Percentiles rank a stretch among this genome's conserved stretches.
Evolutionary conservation across 2,888 invertebrate species (phyloP).

Genomic region (Ctena decussata): DNA sequence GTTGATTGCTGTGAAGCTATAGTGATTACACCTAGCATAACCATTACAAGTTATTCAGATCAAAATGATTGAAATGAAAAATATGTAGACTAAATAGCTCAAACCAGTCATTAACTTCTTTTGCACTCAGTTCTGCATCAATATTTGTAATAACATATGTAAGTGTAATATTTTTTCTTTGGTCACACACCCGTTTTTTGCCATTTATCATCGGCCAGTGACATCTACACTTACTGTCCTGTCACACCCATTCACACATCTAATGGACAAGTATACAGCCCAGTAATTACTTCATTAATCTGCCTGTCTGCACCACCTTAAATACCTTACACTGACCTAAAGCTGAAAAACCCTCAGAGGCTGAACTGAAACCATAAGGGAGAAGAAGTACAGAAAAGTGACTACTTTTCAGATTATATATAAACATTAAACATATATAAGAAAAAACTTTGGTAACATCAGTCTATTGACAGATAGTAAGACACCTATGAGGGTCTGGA

Average conservation of each 20-base stretch:
- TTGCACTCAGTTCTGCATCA: neutral
- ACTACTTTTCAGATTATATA: too few species aligned
- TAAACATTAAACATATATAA: too few species aligned
- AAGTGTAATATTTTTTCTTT: neutral
- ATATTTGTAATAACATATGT: neutral
- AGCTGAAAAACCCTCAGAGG: neutral
- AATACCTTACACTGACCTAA: neutral
- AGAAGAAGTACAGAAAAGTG: too few species aligned
- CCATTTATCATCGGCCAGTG: constrained; percentile 6
- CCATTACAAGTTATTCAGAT: too few species aligned
- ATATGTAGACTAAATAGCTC: neutral
- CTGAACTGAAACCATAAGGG: too few species aligned
- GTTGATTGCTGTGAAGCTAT: too few species aligned
- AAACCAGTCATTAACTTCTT: too few species aligned
- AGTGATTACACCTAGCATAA: too few species aligned
- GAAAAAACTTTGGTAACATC: too few species aligned
- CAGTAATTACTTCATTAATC: constrained; percentile 49
- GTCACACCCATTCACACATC: constrained; percentile 38
- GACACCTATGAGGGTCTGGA: too few species aligned
- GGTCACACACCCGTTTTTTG: constrained; percentile 3
- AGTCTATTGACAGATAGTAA: too few species aligned
- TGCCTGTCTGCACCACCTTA: constrained; percentile 60
- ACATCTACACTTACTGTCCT: neutral
- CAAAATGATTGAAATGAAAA: neutral
- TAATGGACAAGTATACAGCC: constrained; percentile 32